phyloP scores from a whole-genome alignment of 2,797 vertebrate genomes.

The Myripristis jacobus region DNA sequence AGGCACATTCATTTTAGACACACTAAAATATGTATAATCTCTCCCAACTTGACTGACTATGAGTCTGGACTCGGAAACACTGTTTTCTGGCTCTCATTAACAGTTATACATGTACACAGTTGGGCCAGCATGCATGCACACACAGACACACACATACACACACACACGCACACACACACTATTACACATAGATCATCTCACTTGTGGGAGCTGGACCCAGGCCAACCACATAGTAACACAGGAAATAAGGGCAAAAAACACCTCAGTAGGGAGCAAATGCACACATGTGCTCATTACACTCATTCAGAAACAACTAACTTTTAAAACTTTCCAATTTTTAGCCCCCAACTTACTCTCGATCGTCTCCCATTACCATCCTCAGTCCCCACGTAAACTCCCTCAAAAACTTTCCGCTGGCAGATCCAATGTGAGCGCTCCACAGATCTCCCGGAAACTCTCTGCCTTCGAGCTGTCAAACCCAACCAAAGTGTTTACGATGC shows the following conservation, averaged over 20 bases:
- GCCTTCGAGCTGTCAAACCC: constrained; percentile 64
- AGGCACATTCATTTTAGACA: neutral
- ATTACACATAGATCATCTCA: constrained; percentile 8
- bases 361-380: constrained; percentile 30
- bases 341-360: neutral
- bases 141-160: neutral
- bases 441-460: constrained; percentile 44
- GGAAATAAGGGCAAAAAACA: constrained; percentile 7
- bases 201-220: neutral
- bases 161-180: neutral
- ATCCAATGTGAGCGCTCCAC: constrained; percentile 30
- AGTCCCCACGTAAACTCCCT: constrained; percentile 40
- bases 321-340: constrained; percentile 20
- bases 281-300: constrained; percentile 20
- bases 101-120: neutral
- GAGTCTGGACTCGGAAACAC: constrained; percentile 7
- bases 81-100: constrained; percentile 19
- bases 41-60: constrained; percentile 10
- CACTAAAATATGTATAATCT: neutral
- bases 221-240: neutral
- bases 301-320: constrained; percentile 13
- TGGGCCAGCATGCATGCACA: neutral
- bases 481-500: constrained; percentile 47
- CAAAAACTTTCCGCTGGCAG: constrained; percentile 27
- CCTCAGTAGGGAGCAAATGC: neutral